These are phyloP conservation scores for Falco punctatus DNA, from an alignment of 2,113 vertebrate species.

Conservation along the genomic window DNA sequence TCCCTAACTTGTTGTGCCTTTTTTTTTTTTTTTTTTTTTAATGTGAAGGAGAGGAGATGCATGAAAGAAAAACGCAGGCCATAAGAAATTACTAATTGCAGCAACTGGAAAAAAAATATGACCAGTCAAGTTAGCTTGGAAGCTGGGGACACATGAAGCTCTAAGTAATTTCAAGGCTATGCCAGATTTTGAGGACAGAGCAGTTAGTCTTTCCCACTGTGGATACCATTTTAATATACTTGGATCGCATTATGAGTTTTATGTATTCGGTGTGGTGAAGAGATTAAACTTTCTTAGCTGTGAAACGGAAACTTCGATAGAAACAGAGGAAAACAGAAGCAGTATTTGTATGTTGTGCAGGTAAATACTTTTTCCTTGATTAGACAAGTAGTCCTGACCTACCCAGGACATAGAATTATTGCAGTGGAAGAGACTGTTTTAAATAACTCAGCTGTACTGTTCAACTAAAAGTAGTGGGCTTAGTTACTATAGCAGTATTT, in stretches of 20 bases:
- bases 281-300: background rate
- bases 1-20: background rate
- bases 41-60: background rate
- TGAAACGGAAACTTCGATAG: background rate
- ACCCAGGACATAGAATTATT: background rate
- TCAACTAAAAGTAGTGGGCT: background rate
- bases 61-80: background rate
- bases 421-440: background rate
- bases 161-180: background rate
- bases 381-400: background rate
- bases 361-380: background rate
- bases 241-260: background rate
- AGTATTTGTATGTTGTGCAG: background rate
- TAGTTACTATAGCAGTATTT: background rate
- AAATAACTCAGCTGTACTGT: background rate
- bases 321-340: background rate
- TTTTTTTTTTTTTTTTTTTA: background rate
- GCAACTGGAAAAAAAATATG: background rate
- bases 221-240: background rate
- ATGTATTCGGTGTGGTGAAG: background rate
- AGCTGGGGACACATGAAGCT: background rate
- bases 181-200: background rate
- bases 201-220: background rate
- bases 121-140: background rate
- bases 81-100: background rate